These are phyloP conservation scores for Phalacrocorax carbo DNA, from an alignment of 2,113 vertebrate genomes.

Conservation along the genomic window DNA sequence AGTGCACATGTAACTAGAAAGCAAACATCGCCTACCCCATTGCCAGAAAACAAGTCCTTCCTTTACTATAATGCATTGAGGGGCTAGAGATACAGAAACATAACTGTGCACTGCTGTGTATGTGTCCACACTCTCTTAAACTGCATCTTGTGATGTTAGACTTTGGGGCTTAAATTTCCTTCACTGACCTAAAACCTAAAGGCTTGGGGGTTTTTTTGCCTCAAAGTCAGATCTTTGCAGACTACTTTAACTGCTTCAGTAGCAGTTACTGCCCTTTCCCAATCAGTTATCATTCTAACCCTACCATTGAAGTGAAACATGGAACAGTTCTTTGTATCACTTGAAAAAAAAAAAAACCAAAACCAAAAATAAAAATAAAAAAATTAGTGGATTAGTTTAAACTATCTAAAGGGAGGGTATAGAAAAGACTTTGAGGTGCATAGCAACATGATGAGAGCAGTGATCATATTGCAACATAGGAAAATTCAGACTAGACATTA, in stretches of 20 bases:
- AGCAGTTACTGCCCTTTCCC: not conserved
- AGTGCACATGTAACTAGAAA: not conserved
- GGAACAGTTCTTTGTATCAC: not conserved
- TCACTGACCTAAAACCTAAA: not conserved
- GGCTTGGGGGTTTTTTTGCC: not conserved
- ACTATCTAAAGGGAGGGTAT: not conserved
- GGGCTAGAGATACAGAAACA: not conserved
- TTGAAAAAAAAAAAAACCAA: not conserved
- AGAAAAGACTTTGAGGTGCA: not conserved
- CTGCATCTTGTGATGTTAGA: not conserved
- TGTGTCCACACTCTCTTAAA: not conserved
- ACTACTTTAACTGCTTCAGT: not conserved
- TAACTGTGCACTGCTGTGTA: not conserved
- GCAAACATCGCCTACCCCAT: not conserved
- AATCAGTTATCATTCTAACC: not conserved
- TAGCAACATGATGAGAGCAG: not conserved
- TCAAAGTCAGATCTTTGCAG: not conserved
- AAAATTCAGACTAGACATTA: not conserved
- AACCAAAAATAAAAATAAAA: not conserved
- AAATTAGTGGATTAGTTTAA: not conserved
- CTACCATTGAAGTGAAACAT: not conserved
- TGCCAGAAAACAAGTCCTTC: not conserved
- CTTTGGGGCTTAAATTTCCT: not conserved
- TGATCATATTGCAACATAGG: not conserved
- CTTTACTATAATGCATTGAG: not conserved